Base-by-base conservation (phyloP, 2,797 vertebrate genomes). In the Hylomyscus alleni region DNA sequence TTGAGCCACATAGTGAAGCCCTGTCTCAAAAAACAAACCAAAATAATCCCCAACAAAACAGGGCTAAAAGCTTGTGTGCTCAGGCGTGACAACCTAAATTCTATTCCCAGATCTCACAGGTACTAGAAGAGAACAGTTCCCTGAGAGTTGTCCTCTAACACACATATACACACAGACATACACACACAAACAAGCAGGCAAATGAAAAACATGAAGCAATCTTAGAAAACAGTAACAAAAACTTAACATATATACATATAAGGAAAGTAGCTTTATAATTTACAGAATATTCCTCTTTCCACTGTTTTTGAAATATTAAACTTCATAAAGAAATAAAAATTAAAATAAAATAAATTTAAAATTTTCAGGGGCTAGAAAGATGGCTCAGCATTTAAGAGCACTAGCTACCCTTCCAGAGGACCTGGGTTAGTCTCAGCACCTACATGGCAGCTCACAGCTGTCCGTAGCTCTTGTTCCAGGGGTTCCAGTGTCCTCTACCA, bases 181-280 rank as follows among this genome's bases (percentile, higher is more conserved):
- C 12, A 62, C 34, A 50, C 34, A 56, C 1, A 47, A 58, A 2
- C 54, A 44, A 83, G 24, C 24, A 60, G 37, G 9, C 20, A 40
- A 76, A 29, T 76, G 24, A 44, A 54, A n/a, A 54, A 54, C 56
- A 40, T 47, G 3, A 65, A 82, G 13, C 34, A 34, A 37, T 72
- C 40, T 72, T 88, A 77, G 44, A 62, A 89, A 76, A 76, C 15
- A 77, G 40, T 34, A 89, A 73, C n/a, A 40, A 56, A 89, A 75
- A 47, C 22, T 31, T 58, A 58, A 58, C 3, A 12, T 40, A 58
- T 62, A 65, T 20, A 84, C 40, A 29, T 89, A 73, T 37, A 52
- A 96, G 58, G 14, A 47, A 96, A 52, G 12, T 75, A 73, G 54
- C 81, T 96, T 95, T 95, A 75, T 80, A 95, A 76, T 96, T 87